These are phyloP conservation scores for Salvelinus fontinalis DNA, from an alignment of 2,113 vertebrate genomes.

Conservation along the genomic window DNA sequence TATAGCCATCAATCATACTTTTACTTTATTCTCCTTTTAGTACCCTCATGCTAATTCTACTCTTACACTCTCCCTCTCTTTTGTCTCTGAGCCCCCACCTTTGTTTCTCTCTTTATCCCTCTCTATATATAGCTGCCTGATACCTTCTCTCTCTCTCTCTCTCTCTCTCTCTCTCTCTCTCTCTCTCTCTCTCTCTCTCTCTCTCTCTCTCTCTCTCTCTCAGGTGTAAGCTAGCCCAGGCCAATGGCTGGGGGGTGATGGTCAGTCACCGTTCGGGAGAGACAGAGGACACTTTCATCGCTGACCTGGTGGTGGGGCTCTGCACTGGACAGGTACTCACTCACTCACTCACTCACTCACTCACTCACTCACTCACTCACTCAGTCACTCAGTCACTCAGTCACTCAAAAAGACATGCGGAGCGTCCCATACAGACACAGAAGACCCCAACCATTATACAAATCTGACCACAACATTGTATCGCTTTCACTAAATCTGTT, in stretches of 20 bases:
- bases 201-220: background rate
- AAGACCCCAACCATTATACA: background rate
- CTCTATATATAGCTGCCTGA: background rate
- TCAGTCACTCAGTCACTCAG: no score
- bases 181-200: background rate
- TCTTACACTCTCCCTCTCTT: background rate
- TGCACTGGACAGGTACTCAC: conserved; percentile 76
- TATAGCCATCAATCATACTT: conserved; percentile 25
- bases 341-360: no score
- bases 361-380: background rate
- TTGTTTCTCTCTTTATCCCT: background rate
- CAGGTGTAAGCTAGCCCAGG: conserved; percentile 78
- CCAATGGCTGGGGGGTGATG: conserved; percentile 79
- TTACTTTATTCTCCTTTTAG: no score
- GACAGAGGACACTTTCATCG: conserved; percentile 79
- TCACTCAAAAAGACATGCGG: no score
- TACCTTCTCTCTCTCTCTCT: background rate
- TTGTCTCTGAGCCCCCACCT: background rate
- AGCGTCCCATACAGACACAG: conserved; percentile 6
- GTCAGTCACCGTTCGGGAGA: conserved; percentile 79
- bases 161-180: no score
- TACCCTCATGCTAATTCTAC: background rate
- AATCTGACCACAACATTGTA: no score
- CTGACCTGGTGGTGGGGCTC: conserved; percentile 79
- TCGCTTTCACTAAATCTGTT: background rate